phyloP scores from a whole-genome alignment of 2,797 vertebrate genomes.

The Mormyrus proboscirostris region DNA sequence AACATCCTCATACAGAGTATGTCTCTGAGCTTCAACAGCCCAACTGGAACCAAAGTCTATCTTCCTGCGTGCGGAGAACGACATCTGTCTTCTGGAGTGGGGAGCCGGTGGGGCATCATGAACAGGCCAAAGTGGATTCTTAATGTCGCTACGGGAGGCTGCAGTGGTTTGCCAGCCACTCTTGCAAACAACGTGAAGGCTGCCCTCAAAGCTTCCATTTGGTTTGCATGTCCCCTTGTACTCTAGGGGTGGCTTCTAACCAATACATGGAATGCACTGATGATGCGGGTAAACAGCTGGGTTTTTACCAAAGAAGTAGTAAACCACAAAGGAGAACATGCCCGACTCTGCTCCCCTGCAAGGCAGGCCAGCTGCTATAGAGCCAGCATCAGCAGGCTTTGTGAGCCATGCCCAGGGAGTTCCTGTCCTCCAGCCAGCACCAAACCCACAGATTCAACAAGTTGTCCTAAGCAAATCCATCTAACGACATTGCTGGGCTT shows the following conservation, averaged over 20 bases:
- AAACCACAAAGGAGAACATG: not conserved
- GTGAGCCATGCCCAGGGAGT: not conserved
- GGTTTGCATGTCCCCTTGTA: not conserved
- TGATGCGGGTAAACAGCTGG: not conserved
- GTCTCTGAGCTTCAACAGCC: not conserved
- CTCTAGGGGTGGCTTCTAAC: not conserved
- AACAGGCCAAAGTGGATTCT: not conserved
- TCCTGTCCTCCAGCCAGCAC: not conserved
- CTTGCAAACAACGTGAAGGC: not conserved
- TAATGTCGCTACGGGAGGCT: not conserved
- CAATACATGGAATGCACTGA: not conserved
- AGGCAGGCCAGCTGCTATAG: not conserved
- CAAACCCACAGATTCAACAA: not conserved
- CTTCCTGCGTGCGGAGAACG: not conserved
- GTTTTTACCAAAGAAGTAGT: not conserved
- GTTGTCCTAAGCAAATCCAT: not conserved
- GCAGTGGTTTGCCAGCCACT: not conserved
- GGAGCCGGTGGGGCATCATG: not conserved
- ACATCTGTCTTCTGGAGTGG: not conserved
- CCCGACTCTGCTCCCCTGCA: not conserved
- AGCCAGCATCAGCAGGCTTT: not conserved
- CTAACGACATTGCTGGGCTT: not conserved
- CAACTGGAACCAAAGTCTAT: not conserved
- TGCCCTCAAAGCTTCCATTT: not conserved
- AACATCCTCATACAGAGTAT: not conserved